These are phyloP conservation scores for Pterocles burchelli DNA, from an alignment of 2,113 vertebrate species.

Conservation along the genomic window DNA sequence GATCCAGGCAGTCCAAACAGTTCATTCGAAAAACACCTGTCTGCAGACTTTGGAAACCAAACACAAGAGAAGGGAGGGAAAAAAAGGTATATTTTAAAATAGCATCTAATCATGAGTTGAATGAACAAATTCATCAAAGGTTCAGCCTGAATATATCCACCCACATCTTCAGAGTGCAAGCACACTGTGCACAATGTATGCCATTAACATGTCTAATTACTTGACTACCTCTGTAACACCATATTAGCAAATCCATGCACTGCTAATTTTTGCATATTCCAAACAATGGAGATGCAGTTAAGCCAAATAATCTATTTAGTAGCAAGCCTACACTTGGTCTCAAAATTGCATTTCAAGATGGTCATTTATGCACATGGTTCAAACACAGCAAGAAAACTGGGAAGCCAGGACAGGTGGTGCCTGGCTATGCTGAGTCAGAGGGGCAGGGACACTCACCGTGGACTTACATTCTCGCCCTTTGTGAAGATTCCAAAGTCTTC, in stretches of 20 bases:
- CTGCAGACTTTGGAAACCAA: slow-evolving; percentile 73
- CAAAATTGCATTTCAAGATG: background rate
- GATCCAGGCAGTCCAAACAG: slow-evolving; percentile 81
- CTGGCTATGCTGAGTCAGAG: background rate
- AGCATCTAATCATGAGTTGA: background rate
- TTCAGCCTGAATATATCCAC: background rate
- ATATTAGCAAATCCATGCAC: background rate
- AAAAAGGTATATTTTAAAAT: slow-evolving; percentile 18
- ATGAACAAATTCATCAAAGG: background rate
- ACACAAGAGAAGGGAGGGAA: background rate
- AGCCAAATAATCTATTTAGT: background rate
- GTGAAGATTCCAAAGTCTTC: slow-evolving; percentile 79
- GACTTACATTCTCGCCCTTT: slow-evolving; percentile 68
- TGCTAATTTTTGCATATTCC: background rate
- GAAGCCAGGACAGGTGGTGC: background rate
- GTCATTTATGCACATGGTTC: background rate
- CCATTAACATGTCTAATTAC: background rate
- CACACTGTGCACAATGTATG: background rate
- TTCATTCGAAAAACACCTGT: slow-evolving; percentile 80
- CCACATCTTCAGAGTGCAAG: background rate
- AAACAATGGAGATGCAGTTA: background rate
- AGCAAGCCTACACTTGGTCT: background rate
- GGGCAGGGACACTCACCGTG: slow-evolving; percentile 72
- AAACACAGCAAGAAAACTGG: background rate
- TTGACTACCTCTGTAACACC: background rate